phyloP scores from a whole-genome alignment of 2,797 vertebrate species.

The Euthynnus affinis region DNA sequence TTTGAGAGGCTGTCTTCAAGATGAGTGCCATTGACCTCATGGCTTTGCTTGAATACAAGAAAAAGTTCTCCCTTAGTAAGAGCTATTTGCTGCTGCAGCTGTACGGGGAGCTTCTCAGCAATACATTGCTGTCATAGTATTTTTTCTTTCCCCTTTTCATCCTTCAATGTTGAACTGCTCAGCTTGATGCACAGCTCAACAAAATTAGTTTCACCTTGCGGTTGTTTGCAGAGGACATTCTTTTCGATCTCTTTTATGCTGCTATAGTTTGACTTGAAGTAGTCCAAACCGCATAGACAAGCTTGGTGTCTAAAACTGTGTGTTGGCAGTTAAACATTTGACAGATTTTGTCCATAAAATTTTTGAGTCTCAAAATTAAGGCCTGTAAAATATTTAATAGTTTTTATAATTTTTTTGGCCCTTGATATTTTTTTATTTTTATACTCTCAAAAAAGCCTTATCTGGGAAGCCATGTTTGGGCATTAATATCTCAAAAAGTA shows the following conservation, averaged over 20 bases:
- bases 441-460: too few relatives aligned
- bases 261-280: not conserved
- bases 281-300: not conserved
- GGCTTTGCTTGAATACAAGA: not conserved
- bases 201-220: not conserved
- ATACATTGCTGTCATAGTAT: not conserved
- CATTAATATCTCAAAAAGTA: too few relatives aligned
- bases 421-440: too few relatives aligned
- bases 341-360: not conserved
- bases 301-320: not conserved
- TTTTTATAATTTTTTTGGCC: too few relatives aligned
- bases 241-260: not conserved
- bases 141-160: too few relatives aligned
- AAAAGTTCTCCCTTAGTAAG: not conserved
- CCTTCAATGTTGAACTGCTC: not conserved
- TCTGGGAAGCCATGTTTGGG: too few relatives aligned
- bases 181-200: not conserved
- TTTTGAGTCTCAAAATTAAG: too few relatives aligned
- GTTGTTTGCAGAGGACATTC: not conserved
- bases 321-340: not conserved
- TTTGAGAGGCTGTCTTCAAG: not conserved
- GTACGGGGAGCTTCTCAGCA: not conserved
- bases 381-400: too few relatives aligned
- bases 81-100: slow-evolving; percentile 9
- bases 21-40: not conserved